Base-by-base conservation (phyloP, 2,113 vertebrate species). In the Micronycteris hirsuta region DNA sequence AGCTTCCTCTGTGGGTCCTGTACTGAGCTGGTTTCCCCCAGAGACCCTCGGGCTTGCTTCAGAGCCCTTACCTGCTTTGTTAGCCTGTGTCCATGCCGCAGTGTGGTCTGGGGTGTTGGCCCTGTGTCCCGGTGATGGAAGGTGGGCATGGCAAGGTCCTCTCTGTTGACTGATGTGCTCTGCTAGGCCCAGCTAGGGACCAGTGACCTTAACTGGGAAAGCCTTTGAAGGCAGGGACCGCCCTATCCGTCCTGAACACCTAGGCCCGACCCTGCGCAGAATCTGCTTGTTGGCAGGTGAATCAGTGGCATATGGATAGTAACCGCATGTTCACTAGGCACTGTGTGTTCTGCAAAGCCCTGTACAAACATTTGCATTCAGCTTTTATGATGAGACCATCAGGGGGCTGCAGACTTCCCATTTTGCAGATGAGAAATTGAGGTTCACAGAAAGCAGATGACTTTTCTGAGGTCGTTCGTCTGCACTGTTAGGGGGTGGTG, bases 341-440 rank as follows among this genome's bases (percentile, higher is more conserved):
- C 7, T 7, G 16, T n/a, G 49, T 67, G 41, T 56, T 22, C 1
- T 6, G 10, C 19, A 49, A 56, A 89, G 73, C 10, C 73, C 56
- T 87, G 56, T 17, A 11, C 3, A 11, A 24, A 31, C 31, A 38
- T 65, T 71, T 73, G 20, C 52, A 36, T 61, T 71, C 74, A 16
- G 61, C 54, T 78, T 78, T 47, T 52, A 12, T 24, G n/a, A 77
- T 61, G 49, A 74, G 67, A 68, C 41, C 33, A 13, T 82, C 12
- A 24, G 41, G 89, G 26, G 45, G 12, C 17, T 45, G 2, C 9
- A 67, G 28, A 22, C 28, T 36, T 47, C 78, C 63, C 80, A 63
- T 61, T 70, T 86, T 80, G 31, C 88, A 95, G 87, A 63, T 28
- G 65, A 94, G 70, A 85, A 52, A 45, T 22, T 45, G 45, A 86